phyloP scores from a whole-genome alignment of 2,888 invertebrate species.

The Eupithecia insigniata region DNA sequence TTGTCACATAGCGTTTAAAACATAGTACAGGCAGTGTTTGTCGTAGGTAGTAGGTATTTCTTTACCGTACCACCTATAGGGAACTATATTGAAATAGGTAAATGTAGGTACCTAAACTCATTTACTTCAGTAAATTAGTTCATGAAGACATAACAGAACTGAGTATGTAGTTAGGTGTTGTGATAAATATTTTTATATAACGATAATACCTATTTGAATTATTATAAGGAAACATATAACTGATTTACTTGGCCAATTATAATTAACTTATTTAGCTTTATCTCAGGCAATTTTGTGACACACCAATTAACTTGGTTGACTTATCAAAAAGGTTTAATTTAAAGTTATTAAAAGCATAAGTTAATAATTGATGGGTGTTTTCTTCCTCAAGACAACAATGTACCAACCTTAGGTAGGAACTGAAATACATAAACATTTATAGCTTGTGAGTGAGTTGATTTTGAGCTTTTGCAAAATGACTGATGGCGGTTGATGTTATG shows the following conservation, averaged over 20 bases:
- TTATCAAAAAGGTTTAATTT: neutral
- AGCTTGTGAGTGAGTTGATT: neutral
- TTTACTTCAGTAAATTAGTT: neutral
- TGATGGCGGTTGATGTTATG: constrained; percentile 11
- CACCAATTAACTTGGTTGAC: neutral
- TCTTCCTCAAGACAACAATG: neutral
- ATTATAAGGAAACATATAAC: neutral
- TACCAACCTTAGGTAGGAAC: neutral
- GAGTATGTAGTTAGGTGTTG: neutral
- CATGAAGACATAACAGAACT: neutral
- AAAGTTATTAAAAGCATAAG: neutral
- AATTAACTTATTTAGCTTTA: neutral
- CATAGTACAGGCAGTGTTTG: neutral
- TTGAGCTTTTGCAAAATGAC: neutral
- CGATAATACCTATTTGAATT: neutral
- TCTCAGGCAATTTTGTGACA: neutral
- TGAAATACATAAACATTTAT: neutral
- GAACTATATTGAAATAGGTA: no score
- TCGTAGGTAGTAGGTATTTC: neutral
- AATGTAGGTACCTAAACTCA: neutral
- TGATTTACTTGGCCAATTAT: neutral
- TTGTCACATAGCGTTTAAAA: constrained; percentile 3
- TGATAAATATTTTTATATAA: neutral
- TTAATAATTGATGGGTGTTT: neutral
- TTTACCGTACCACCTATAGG: no score